A percentile compares a stretch with the other conserved stretches of the same genome.
Evolutionary conservation across 2,797 vertebrate genomes (phyloP).

Genomic region (Calcarius lapponicus): DNA sequence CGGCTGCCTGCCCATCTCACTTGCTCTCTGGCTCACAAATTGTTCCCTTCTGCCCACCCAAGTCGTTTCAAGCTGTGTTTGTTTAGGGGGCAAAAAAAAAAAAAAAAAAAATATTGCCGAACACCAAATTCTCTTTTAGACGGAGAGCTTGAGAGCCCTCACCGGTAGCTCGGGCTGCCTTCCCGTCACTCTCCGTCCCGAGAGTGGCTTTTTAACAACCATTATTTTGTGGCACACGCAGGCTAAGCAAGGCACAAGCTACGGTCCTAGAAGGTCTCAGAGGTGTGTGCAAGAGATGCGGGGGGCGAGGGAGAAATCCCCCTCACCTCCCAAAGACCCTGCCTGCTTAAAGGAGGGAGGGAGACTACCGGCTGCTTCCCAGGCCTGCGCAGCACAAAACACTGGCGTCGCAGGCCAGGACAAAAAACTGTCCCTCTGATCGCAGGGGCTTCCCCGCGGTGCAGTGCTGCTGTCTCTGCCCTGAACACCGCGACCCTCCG

Average conservation of each 20-base stretch:
- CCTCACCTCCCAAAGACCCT: not conserved
- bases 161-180: not conserved
- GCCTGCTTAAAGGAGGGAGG: not conserved
- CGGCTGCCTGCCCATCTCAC: not conserved
- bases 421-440: not conserved
- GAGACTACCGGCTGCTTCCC: not conserved
- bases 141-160: not conserved
- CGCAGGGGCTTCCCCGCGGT: not conserved
- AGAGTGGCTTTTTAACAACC: not conserved
- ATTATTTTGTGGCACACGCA: not conserved
- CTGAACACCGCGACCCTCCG: not conserved
- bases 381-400: not conserved
- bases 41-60: constrained; percentile 73
- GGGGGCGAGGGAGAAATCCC: not conserved
- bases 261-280: not conserved
- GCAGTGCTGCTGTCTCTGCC: not conserved
- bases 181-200: too few relatives aligned
- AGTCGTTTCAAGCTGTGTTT: constrained; percentile 67
- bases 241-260: not conserved
- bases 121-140: constrained; percentile 40
- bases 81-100: constrained; percentile 43
- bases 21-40: constrained; percentile 47
- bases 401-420: not conserved
- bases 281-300: not conserved
- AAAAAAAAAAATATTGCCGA: not conserved